Evolutionary conservation across 1,140 invertebrate genomes (phyloP), one percentile per base, ranked within the genome.

Genomic region (Megathymus violae): DNA sequence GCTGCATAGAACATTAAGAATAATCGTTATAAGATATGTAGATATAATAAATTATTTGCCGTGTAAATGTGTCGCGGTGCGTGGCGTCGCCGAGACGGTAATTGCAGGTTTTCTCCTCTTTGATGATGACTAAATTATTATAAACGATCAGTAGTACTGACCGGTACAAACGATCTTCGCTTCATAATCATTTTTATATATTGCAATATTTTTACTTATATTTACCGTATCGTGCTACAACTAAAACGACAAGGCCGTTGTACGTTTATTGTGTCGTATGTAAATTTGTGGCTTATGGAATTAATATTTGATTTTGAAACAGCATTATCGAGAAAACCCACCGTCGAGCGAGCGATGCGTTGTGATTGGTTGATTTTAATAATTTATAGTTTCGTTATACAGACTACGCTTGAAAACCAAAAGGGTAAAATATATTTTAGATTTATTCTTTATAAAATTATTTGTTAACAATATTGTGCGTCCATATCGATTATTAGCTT

Each of bases 391-490:
- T 41, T 52, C 41, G 36, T 52, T 52, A 16, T 52, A 54, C 50
- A 13, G 11, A 41, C 17, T 40, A 54, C 50, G 50, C 50, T 54
- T 54, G 16, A 34, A 25, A 41, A 22, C 50, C 38, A 41, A 25
- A 54, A 54, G 50, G 50, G 50, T 54, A 54, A 54, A 52, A 41
- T 41, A 41, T 54, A 41, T 41, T 54, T 41, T 52, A 52, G 50
- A 54, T 13, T 54, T 54, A 54, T 34, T 51, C 31, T 19, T 54
- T 41, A 36, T 54, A 19, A 11, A 41, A 41, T 13, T 62, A 67
- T 58, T 62, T 58, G 51, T 67, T 62, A 67, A 34, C 16, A 51
- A 40, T 56, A 46, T 62, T 61, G 48, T 50, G 48, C 36, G 61
- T 62, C 34, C 4, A 54, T 43, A 40, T 10, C 5, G 6, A 34